These are phyloP conservation scores for Synergus gifuensis DNA, from an alignment of 2,888 invertebrate genomes.

Conservation along the genomic window DNA sequence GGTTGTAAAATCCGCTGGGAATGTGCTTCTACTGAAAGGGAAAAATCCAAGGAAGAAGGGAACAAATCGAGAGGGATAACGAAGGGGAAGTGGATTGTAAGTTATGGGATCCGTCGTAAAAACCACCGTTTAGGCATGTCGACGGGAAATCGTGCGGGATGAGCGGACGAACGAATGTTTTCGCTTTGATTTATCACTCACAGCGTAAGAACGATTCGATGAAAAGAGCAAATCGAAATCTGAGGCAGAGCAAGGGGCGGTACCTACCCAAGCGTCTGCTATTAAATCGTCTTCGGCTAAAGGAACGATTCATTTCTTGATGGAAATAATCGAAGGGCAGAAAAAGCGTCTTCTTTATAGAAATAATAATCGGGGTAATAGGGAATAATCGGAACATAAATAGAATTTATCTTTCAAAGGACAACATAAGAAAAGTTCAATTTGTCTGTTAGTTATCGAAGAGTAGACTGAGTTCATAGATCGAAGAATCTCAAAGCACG, in stretches of 20 bases:
- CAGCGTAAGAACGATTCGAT: constrained; percentile 29
- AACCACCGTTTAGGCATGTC: constrained; percentile 59
- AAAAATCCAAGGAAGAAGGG: constrained; percentile 25
- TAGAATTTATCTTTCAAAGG: no score
- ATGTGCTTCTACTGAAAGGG: background rate
- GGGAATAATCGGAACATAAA: no score
- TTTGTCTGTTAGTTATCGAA: no score
- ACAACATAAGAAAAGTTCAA: no score
- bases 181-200: constrained; percentile 51
- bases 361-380: no score
- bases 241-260: background rate
- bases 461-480: no score
- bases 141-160: constrained; percentile 52
- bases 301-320: constrained; percentile 26
- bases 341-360: background rate
- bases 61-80: constrained; percentile 36
- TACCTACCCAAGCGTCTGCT: constrained; percentile 10
- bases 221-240: constrained; percentile 39
- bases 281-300: constrained; percentile 30
- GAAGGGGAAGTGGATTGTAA: constrained; percentile 57
- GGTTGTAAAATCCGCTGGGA: constrained; percentile 22
- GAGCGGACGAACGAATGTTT: constrained; percentile 44
- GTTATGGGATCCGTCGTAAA: constrained; percentile 59
- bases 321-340: constrained; percentile 3
- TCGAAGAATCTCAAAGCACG: no score